Conservation (phyloP, 92 coral and sea anemone species). For the Porites divaricata region DNA sequence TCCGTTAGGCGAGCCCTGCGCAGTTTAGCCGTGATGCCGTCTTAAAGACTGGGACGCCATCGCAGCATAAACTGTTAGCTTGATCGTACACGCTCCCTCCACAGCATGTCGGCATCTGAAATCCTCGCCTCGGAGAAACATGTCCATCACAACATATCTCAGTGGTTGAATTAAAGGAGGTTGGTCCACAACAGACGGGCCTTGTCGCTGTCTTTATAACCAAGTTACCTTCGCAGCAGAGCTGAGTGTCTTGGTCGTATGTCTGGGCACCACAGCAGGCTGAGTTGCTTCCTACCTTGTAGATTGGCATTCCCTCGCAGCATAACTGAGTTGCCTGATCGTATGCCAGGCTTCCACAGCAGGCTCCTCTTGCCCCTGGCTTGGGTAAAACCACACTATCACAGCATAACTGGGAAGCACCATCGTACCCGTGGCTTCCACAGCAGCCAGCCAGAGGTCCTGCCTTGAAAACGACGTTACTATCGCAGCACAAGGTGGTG, state of each 20-base stretch:
- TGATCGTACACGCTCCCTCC: slow-evolving; percentile 11
- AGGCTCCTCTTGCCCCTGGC: background rate
- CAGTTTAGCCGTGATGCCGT: background rate
- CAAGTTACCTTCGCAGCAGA: slow-evolving; percentile 19
- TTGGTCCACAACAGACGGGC: slow-evolving; percentile 16
- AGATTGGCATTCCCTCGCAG: background rate
- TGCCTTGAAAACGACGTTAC: background rate
- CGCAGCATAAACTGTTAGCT: slow-evolving; percentile 5
- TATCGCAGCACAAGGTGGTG: slow-evolving; percentile 2
- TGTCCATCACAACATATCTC: slow-evolving; percentile 1
- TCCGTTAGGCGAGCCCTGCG: background rate
- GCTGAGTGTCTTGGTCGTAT: background rate
- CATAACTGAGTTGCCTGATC: slow-evolving; percentile 12
- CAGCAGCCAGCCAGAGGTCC: slow-evolving; percentile 2
- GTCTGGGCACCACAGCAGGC: slow-evolving; percentile 3
- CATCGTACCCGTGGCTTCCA: background rate
- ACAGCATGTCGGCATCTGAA: background rate
- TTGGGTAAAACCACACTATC: background rate
- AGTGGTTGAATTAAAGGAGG: slow-evolving; percentile 47
- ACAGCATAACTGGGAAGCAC: slow-evolving; percentile 3
- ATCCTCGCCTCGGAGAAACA: background rate
- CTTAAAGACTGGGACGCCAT: background rate
- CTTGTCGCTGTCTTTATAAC: background rate
- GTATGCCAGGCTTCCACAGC: slow-evolving; percentile 2
- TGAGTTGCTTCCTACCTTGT: background rate